Evolutionary conservation across 2,888 invertebrate species (phyloP).

Genomic region (Ptychoptera contaminata): DNA sequence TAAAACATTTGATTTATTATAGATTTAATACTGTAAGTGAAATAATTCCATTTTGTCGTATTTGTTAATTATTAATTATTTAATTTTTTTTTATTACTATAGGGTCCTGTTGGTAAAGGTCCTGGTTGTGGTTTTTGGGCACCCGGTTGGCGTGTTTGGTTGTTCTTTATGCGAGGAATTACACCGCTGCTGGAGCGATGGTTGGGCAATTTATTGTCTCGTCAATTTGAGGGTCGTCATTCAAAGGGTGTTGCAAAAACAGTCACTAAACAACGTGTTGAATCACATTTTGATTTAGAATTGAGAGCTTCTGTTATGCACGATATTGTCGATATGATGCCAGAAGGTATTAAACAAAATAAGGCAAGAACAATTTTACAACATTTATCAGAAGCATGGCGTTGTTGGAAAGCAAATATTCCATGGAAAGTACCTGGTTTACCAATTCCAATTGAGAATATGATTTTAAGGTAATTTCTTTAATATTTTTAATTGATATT

Average conservation of each 20-base stretch:
- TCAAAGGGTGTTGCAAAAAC: conserved; percentile 99
- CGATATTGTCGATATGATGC: conserved; percentile 99
- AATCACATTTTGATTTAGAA: conserved; percentile 98
- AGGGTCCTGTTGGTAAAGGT: conserved; percentile 95
- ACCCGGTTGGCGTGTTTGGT: conserved; percentile 98
- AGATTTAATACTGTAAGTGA: conserved; percentile 85
- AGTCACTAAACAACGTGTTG: conserved; percentile 98
- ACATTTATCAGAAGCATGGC: conserved; percentile 97
- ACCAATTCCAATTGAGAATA: conserved; percentile 98
- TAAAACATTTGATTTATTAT: conserved; percentile 98
- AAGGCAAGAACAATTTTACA: conserved; percentile 98
- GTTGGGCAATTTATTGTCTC: conserved; percentile 95
- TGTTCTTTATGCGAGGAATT: conserved; percentile 98
- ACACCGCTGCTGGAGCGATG: conserved; percentile 95
- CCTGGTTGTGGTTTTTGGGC: conserved; percentile 99
- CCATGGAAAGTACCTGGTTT: conserved; percentile 99
- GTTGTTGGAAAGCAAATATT: conserved; percentile 99
- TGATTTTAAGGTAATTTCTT: conserved; percentile 67
- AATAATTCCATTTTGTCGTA: not conserved
- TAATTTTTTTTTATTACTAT: conserved; percentile 6
- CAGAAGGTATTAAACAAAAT: conserved; percentile 99
- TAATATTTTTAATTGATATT: not conserved
- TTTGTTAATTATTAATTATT: not conserved
- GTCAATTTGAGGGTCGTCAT: conserved; percentile 98
- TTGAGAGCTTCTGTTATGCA: conserved; percentile 91